phyloP scores from a whole-genome alignment of 2,888 invertebrate species.

The Eupithecia dodoneata region DNA sequence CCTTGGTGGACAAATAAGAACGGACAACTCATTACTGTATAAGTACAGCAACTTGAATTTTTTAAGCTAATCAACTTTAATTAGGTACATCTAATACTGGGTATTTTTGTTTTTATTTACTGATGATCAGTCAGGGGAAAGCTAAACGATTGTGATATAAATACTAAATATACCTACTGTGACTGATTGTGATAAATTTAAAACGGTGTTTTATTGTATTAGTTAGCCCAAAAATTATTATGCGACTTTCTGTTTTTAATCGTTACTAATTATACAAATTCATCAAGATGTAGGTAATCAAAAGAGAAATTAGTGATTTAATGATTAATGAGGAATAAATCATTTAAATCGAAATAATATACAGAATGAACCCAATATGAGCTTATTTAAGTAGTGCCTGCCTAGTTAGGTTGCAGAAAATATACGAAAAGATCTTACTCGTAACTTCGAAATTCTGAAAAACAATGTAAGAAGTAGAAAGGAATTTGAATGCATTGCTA shows the following conservation, averaged over 20 bases:
- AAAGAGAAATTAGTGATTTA: constrained; percentile 17
- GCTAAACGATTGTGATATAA: not conserved
- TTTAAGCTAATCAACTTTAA: too few species aligned
- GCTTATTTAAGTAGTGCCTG: too few species aligned
- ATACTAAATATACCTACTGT: not conserved
- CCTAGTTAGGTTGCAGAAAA: not conserved
- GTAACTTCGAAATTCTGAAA: not conserved
- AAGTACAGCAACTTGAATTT: too few species aligned
- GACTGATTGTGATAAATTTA: not conserved
- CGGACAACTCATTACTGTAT: not conserved
- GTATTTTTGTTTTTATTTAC: not conserved
- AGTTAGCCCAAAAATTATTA: not conserved
- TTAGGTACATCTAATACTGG: not conserved
- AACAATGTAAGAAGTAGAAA: not conserved
- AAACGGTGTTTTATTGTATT: not conserved
- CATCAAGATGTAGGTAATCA: not conserved
- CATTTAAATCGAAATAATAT: constrained; percentile 2
- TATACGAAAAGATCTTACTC: not conserved
- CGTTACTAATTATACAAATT: not conserved
- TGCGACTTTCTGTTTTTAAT: constrained; percentile 6
- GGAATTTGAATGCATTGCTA: not conserved
- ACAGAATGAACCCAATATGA: not conserved
- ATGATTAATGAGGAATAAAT: constrained; percentile 14
- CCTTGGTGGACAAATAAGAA: not conserved
- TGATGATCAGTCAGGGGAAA: not conserved